Evolutionary conservation across 2,888 invertebrate species (phyloP).

Genomic region (Spilosoma lubricipeda): DNA sequence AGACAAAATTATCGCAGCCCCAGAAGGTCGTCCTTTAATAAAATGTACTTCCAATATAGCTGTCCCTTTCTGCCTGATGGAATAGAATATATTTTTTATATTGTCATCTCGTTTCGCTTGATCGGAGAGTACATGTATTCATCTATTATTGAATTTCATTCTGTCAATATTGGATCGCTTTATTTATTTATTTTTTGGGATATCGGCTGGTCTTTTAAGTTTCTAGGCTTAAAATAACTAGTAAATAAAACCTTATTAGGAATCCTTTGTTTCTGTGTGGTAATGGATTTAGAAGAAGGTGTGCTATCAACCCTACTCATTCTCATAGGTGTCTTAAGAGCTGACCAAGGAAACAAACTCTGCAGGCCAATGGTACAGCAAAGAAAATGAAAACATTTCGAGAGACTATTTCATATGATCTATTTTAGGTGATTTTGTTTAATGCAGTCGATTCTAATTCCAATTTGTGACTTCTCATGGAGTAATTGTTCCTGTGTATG

Average conservation of each 20-base stretch:
- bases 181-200: conserved; percentile 3
- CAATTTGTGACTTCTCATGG: no score
- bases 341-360: no score
- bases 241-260: neutral
- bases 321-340: no score
- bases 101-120: conserved; percentile 5
- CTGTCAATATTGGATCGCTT: neutral
- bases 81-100: conserved; percentile 5
- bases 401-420: no score
- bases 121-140: conserved; percentile 8
- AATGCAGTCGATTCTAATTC: no score
- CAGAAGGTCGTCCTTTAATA: conserved; percentile 15
- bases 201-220: neutral
- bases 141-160: conserved; percentile 12
- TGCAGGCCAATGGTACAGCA: no score
- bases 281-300: no score
- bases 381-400: no score
- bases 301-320: no score
- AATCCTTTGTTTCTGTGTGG: neutral
- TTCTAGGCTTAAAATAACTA: neutral
- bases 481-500: no score
- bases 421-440: no score
- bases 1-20: conserved; percentile 11
- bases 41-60: conserved; percentile 5
- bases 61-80: conserved; percentile 8